Base-by-base conservation (phyloP, 2,797 vertebrate genomes). In the Myiothlypis chrysogaster region DNA sequence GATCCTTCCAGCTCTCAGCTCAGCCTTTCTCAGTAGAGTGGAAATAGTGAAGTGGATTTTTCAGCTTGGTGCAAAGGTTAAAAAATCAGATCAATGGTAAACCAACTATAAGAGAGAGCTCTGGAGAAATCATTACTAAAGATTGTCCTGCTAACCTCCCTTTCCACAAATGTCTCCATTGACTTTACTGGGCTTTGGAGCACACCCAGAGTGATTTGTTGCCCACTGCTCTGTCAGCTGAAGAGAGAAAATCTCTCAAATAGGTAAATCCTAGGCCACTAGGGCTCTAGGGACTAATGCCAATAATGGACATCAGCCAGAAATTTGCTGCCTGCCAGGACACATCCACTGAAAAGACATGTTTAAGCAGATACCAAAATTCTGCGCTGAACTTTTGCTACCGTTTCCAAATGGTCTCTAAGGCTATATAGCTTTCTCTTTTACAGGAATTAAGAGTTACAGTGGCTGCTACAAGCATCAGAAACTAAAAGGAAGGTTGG, bases 101-200 rank as follows among this genome's bases (percentile, higher is more conserved):
- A 96, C 35, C 87, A 95, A 76, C 76, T 87, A 82, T 59, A 90
- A 86, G 84, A 76, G 49, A 81, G 83, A 78, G 52, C 84, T 92
- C 87, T 93, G 76, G 66, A 96, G 61, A 86, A 96, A 95, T 92
- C 82, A 93, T 92, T 95, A 86, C 90, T 92, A 81, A 94, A 93
- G 91, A 96, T 83, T 56, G 65, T 94, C 68, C 72, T 90, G 65
- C 79, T 87, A 90, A 93, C 87, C 82, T 88, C 66, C 39, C 59
- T 94, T 85, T 89, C 76, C 63, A 83, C 70, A 87, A 80, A 96
- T 28, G 28, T 78, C 77, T 95, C 76, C 89, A 86, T 80, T 94
- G 93, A 91, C 60, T 91, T 87, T 80, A 78, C 39, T 65, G 76
- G 49, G 65, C 82, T 91, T 90, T 93, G 87, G 69, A 95, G 78